These are phyloP conservation scores for Apis cerana DNA, from an alignment of 1,140 invertebrate genomes.

Conservation along the genomic window DNA sequence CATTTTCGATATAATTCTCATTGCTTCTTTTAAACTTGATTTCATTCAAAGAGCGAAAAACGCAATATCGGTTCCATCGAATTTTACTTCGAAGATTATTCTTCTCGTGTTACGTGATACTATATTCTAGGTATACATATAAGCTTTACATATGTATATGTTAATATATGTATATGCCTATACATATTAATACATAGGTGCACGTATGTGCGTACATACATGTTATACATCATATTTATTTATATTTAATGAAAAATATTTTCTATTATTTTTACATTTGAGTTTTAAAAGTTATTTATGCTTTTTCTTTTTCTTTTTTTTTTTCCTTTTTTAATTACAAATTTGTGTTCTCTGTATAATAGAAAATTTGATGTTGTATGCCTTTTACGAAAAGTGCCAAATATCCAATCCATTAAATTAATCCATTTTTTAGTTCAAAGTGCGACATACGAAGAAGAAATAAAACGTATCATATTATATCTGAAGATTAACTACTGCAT, in stretches of 20 bases:
- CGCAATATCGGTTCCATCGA: not conserved
- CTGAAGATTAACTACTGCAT: not conserved
- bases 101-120: not conserved
- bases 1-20: not conserved
- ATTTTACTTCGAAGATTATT: not conserved
- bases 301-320: not conserved
- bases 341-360: not conserved
- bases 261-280: not conserved
- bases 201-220: constrained; percentile 11
- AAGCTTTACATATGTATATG: not conserved
- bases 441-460: not conserved
- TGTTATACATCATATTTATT: constrained; percentile 38
- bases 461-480: too few species aligned
- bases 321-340: not conserved
- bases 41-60: not conserved
- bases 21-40: not conserved
- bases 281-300: not conserved
- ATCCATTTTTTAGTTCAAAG: not conserved
- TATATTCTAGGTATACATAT: not conserved
- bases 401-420: not conserved
- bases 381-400: constrained; percentile 6
- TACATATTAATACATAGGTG: not conserved
- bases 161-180: not conserved
- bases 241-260: constrained; percentile 7
- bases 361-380: not conserved